Base-by-base conservation (phyloP, 2,888 invertebrate species). In the Bugulina stolonifera region DNA sequence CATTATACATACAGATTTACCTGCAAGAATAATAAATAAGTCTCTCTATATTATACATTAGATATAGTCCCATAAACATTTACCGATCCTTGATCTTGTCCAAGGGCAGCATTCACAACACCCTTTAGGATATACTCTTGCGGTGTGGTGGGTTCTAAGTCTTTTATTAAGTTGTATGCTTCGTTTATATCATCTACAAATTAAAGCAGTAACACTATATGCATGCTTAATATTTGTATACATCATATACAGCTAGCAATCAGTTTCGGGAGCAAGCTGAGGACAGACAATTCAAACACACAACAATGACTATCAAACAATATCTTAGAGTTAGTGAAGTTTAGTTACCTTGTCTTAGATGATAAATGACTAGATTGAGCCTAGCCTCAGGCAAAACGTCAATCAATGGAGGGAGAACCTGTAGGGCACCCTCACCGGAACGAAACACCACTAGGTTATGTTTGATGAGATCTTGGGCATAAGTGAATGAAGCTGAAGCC, bases 361-460 rank as follows among this genome's bases (percentile, higher is more conserved):
- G 90, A 85, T 95, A 93, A 73, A 98, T 94, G 1, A 97, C 95
- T 74, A 99, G 88, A 87, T 99, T 99, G 1, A 98, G 87, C 54
- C 97, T 88, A 0, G 99, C 98, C 86, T 99, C 99, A 0, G 96
- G 94, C 35, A 99, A 92, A 1, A 97, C 92, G 84, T 97, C 95
- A 0, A 99, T 90, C 55, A 99, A 86, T 54, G 91, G 89, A 0
- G 98, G 98, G 75, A 99, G 87, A 32, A 92, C 90, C 87, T 97
- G 94, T 78, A 97, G 86, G 0, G 97, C 94, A 1, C 94, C 94
- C 84, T 96, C 94, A 0, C 97, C 97, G 78, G 91, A 91, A 74
- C 92, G 88, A 84, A 97, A 98, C 32, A 98, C 97, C 3, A 96
- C 87, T 78, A 94, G 87, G 85, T 98, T 98, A 82, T 98, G 98